These are phyloP conservation scores for Scaptomyza parva DNA, from an alignment of 2,888 invertebrate genomes.

Conservation along the genomic window DNA sequence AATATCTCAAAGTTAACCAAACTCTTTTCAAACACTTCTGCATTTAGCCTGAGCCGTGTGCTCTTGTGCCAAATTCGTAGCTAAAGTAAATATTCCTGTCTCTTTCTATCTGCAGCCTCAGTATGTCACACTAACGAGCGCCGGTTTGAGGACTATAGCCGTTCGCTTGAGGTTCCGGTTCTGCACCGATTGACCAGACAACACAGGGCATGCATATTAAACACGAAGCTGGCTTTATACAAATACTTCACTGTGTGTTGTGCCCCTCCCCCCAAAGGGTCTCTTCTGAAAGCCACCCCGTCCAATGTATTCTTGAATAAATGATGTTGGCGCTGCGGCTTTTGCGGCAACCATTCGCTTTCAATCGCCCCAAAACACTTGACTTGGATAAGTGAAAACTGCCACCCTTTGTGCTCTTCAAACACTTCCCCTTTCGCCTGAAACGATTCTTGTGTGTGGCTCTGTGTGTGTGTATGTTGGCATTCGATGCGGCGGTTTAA, in stretches of 20 bases:
- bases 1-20: background rate
- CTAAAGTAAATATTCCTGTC: conserved; percentile 6
- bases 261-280: background rate
- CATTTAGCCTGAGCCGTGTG: background rate
- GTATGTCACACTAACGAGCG: conserved; percentile 60
- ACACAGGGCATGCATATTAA: conserved; percentile 75
- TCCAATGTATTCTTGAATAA: conserved; percentile 55
- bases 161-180: conserved; percentile 54
- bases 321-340: conserved; percentile 71
- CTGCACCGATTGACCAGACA: conserved; percentile 77
- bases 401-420: conserved; percentile 8
- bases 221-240: conserved; percentile 35
- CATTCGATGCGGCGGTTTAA: conserved; percentile 57
- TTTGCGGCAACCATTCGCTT: conserved; percentile 55
- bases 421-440: background rate
- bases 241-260: conserved; percentile 29
- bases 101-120: conserved; percentile 11
- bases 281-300: background rate
- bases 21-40: background rate
- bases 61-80: conserved; percentile 28
- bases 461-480: too few species aligned
- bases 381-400: conserved; percentile 54
- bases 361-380: conserved; percentile 61
- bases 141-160: conserved; percentile 42
- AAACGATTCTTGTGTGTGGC: background rate